Base-by-base conservation (phyloP, 2,797 vertebrate genomes). In the Sebastiscus tertius region DNA sequence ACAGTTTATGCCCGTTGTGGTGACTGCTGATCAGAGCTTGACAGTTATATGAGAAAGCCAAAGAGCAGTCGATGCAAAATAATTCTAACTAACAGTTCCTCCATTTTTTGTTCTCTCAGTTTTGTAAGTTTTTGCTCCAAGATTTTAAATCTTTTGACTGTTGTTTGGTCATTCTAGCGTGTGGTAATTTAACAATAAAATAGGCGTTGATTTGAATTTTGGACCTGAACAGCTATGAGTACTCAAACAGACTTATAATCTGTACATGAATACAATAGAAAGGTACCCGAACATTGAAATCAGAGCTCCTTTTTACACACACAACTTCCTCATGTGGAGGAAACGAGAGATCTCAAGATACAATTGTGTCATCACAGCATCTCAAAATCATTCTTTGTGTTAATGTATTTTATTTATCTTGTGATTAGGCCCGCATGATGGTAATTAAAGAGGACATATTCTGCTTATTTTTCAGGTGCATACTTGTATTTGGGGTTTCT, bases 1-100 rank as follows among this genome's bases (percentile, higher is more conserved):
- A 54, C 68, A 82, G 77, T 39, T 33, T 67, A 39, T 65, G 65
- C 36, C 42, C 20, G 4, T 13, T 54, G 67, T 81, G 68, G 77
- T 73, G 55, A 70, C 46, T 27, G 49, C 61, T 71, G 64, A 56
- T 75, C 58, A 67, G 52, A 58, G 33, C 14, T 58, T 2, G 27
- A 49, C 34, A 74, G 31, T 24, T 20, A 31, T 54, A 20, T 66
- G 12, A 49, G 36, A 63, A 64, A 63, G 31, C 5, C 8, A 67
- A 72, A 13, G 3, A 76, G 55, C 33, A 52, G 46, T 72, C 24
- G 10, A 13, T 33, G 46, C 7, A 7, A 72, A 42, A 9, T 67
- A 13, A 63, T 59, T 77, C 18, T 6, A 22, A 42, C 27, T 29
- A 33, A 60, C 20, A 5, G 5, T 69, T 36, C 7, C 9, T 11